Percentiles rank a stretch among this genome's conserved stretches.
These are phyloP conservation scores for Diabrotica balteata DNA, from an alignment of 2,888 invertebrate species.

Conservation along the genomic window DNA sequence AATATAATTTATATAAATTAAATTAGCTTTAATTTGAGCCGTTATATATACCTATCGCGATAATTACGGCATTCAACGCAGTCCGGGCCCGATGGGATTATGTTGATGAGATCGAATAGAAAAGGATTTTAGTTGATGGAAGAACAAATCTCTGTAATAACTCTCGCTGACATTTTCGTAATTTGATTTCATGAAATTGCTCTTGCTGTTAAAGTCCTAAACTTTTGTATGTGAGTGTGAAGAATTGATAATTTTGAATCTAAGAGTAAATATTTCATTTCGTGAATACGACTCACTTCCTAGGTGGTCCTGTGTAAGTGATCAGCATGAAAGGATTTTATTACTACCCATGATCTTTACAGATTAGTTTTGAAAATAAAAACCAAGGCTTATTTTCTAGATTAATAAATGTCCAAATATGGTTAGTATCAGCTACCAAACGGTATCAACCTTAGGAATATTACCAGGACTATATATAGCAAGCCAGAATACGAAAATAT, in stretches of 20 bases:
- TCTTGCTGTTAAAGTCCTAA: neutral
- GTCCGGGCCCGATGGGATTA: too few species aligned
- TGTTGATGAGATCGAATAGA: neutral
- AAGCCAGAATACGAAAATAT: too few species aligned
- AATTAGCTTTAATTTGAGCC: too few species aligned
- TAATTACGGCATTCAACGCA: too few species aligned
- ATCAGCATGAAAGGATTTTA: neutral
- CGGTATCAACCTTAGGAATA: too few species aligned
- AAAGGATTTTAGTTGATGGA: neutral
- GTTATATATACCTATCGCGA: too few species aligned
- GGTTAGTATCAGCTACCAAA: too few species aligned
- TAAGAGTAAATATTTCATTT: neutral
- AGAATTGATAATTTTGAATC: conserved; percentile 5
- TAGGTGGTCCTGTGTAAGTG: conserved; percentile 2
- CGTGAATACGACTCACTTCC: neutral
- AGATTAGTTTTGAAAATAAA: neutral
- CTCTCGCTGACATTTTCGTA: conserved; percentile 4
- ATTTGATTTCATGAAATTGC: conserved; percentile 10
- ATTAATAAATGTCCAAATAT: too few species aligned
- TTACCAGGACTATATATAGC: too few species aligned
- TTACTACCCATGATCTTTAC: conserved; percentile 6
- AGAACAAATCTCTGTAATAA: conserved; percentile 3
- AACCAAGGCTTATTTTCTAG: too few species aligned
- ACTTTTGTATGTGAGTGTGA: conserved; percentile 8
- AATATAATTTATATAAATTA: too few species aligned